Conservation (phyloP, 2,797 vertebrate species). For the Lycodopsis pacificus region DNA sequence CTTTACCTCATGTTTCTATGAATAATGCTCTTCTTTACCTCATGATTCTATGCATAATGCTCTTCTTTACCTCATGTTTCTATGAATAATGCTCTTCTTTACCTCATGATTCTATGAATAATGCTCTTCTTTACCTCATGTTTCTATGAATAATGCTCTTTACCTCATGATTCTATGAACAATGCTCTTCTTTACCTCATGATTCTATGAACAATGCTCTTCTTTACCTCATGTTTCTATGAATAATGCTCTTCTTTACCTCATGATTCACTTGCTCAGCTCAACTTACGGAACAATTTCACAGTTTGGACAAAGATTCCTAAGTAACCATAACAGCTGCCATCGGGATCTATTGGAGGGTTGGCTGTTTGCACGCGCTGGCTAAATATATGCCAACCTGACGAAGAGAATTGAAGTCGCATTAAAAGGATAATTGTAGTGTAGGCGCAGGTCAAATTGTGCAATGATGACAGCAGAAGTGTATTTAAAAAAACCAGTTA, state of each 20-base stretch:
- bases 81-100: no score
- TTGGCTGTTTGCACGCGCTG: neutral
- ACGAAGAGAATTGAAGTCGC: neutral
- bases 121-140: no score
- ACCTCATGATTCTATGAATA: no score
- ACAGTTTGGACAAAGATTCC: constrained; percentile 17
- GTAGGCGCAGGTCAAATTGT: constrained; percentile 2
- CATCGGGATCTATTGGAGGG: neutral
- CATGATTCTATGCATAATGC: neutral
- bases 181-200: no score
- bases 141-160: no score
- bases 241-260: no score
- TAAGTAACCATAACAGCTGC: neutral
- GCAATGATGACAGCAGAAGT: neutral
- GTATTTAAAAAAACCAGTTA: neutral
- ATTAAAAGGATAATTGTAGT: constrained; percentile 9
- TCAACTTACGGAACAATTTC: neutral
- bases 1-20: no score
- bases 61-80: no score
- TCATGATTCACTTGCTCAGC: neutral
- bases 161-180: no score
- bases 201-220: no score
- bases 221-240: no score
- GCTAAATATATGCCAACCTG: constrained; percentile 11
- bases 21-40: no score